Conservation (phyloP, 2,888 invertebrate genomes). For the Epistrophe grossulariae region DNA sequence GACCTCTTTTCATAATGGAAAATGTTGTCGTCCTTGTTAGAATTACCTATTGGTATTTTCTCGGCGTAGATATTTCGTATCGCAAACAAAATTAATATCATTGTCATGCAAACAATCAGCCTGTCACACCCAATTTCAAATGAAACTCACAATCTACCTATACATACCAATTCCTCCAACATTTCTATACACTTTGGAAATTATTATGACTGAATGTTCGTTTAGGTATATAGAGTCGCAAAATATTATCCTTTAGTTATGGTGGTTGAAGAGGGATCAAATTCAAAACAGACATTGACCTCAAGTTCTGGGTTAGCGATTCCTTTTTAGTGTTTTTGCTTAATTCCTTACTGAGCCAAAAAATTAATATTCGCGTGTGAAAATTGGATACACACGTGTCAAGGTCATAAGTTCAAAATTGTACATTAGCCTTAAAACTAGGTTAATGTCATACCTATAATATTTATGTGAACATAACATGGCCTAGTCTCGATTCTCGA, state of each 20-base stretch:
- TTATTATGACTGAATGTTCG: conserved; percentile 23
- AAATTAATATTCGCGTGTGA: conserved; percentile 40
- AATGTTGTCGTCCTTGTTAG: background rate
- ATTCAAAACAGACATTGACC: conserved; percentile 58
- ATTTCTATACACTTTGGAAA: conserved; percentile 1
- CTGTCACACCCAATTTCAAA: conserved; percentile 51
- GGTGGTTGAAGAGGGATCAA: conserved; percentile 27
- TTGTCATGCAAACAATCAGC: conserved; percentile 63
- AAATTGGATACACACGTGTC: conserved; percentile 56
- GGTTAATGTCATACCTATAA: conserved; percentile 40
- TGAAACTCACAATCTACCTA: background rate
- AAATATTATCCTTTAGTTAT: background rate
- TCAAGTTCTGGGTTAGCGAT: conserved; percentile 6
- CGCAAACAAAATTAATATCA: conserved; percentile 52
- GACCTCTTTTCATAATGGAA: background rate
- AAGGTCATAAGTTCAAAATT: conserved; percentile 63
- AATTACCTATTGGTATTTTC: background rate
- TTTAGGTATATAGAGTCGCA: background rate
- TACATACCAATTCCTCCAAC: background rate
- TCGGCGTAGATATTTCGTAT: background rate
- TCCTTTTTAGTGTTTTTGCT: conserved; percentile 6
- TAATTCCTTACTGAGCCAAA: background rate
- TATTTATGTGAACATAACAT: conserved; percentile 15
- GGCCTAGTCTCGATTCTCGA: conserved; percentile 22
- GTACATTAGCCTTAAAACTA: conserved; percentile 50